Percentiles rank a stretch among this genome's conserved stretches.
phyloP scores from a whole-genome alignment of 2,797 vertebrate species.

The Pseudotriccus pelzelni region DNA sequence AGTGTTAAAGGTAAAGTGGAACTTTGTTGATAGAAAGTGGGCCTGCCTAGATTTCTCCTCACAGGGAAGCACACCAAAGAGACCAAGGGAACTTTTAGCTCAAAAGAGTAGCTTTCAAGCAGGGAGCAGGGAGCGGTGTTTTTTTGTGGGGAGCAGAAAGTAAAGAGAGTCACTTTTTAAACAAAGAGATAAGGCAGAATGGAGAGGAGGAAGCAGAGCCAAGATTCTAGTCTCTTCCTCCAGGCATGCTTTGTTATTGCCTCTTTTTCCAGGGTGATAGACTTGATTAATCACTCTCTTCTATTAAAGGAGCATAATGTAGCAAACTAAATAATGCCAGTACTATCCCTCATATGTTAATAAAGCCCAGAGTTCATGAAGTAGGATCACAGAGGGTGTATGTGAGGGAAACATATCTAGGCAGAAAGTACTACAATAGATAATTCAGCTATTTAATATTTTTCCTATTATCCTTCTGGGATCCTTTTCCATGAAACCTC shows the following conservation, averaged over 20 bases:
- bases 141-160: neutral
- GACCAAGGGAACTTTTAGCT: neutral
- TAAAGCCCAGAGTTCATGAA: neutral
- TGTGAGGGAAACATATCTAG: neutral
- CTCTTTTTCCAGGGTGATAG: neutral
- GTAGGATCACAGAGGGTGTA: neutral
- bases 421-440: neutral
- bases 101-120: neutral
- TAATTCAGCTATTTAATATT: neutral
- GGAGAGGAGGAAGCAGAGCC: neutral
- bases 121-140: neutral
- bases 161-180: neutral
- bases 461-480: neutral
- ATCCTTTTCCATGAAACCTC: neutral
- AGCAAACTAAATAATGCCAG: neutral
- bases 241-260: neutral
- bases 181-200: neutral
- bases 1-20: neutral
- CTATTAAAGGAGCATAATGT: neutral
- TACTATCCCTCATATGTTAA: neutral
- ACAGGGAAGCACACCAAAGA: neutral
- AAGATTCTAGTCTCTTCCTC: neutral
- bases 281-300: neutral
- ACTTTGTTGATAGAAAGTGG: neutral
- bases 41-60: neutral